phyloP scores from a whole-genome alignment of 2,888 invertebrate genomes.

The Criorhina ranunculi region DNA sequence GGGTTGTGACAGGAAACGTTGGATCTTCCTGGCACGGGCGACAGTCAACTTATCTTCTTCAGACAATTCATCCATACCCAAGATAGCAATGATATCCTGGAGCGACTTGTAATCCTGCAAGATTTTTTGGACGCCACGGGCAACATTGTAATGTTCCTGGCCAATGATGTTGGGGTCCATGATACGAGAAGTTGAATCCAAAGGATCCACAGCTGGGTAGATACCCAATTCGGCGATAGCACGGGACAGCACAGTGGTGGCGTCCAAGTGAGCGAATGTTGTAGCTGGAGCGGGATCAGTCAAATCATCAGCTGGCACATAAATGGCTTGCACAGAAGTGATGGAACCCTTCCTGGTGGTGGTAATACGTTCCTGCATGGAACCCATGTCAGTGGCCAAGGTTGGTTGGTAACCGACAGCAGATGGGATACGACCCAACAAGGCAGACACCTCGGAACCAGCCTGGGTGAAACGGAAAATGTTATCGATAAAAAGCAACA shows the following conservation, averaged over 20 bases:
- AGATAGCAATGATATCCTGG: slow-evolving; percentile 96
- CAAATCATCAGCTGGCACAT: slow-evolving; percentile 98
- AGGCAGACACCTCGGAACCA: slow-evolving; percentile 94
- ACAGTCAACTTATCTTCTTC: slow-evolving; percentile 98
- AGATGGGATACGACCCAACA: slow-evolving; percentile 97
- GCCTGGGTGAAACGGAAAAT: slow-evolving; percentile 97
- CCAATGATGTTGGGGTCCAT: slow-evolving; percentile 97
- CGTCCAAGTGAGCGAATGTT: slow-evolving; percentile 98
- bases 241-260: slow-evolving; percentile 96
- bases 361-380: slow-evolving; percentile 98
- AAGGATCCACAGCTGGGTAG: slow-evolving; percentile 97
- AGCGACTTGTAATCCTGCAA: slow-evolving; percentile 92
- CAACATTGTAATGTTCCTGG: slow-evolving; percentile 93
- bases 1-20: slow-evolving; percentile 97
- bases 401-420: slow-evolving; percentile 98
- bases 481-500: slow-evolving; percentile 97
- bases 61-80: slow-evolving; percentile 97
- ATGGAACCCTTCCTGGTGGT: slow-evolving; percentile 98
- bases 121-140: slow-evolving; percentile 96
- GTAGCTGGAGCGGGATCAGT: slow-evolving; percentile 98
- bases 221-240: slow-evolving; percentile 96
- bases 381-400: slow-evolving; percentile 97
- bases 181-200: slow-evolving; percentile 97
- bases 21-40: slow-evolving; percentile 97
- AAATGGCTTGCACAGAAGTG: slow-evolving; percentile 97